phyloP scores from a whole-genome alignment of 2,888 invertebrate species.

The Chaetogeoica ovagalla region DNA sequence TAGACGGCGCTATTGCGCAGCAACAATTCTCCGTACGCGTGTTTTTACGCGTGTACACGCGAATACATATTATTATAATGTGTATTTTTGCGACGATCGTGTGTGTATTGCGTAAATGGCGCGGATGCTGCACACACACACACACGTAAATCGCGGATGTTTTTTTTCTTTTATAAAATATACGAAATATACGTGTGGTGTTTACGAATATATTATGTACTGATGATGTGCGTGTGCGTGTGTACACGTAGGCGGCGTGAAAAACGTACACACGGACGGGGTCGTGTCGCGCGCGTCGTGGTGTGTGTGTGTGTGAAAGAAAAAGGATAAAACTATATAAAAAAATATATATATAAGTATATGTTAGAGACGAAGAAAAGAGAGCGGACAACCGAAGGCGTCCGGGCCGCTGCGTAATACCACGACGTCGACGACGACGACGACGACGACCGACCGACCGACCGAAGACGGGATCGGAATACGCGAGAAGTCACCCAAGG shows the following conservation, averaged over 20 bases:
- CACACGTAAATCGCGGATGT: constrained; percentile 5
- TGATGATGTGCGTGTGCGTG: background rate
- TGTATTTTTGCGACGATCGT: constrained; percentile 1
- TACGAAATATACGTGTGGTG: background rate
- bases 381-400: background rate
- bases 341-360: no score
- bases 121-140: background rate
- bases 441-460: no score
- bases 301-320: no score
- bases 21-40: background rate
- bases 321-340: no score
- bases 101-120: background rate
- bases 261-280: constrained; percentile 22
- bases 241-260: constrained; percentile 22
- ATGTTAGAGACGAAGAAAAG: no score
- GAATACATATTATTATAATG: background rate
- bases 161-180: background rate
- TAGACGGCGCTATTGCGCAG: no score
- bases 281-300: no score
- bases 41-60: background rate
- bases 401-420: constrained; percentile 10
- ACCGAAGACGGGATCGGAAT: constrained; percentile 13
- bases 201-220: no score
- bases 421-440: background rate
- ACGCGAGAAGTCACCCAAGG: constrained; percentile 43